Evolutionary conservation across 2,888 invertebrate genomes (phyloP), one percentile per base, ranked within the genome.

Genomic region (Atrina japonica): DNA sequence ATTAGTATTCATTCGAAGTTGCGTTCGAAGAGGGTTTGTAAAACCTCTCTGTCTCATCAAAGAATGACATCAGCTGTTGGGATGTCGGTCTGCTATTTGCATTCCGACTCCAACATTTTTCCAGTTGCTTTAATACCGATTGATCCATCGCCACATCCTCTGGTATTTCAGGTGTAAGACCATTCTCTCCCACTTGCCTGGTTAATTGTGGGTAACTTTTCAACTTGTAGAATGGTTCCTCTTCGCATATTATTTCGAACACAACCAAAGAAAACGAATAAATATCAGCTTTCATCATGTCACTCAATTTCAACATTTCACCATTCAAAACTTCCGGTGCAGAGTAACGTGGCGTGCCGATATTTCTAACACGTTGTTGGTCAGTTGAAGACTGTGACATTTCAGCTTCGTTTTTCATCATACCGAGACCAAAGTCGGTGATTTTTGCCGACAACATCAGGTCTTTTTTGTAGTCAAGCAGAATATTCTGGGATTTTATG

Each of bases 121-220:
- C 25, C 18, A 70, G 18, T 16, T 55, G 30, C 14, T 27, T 18
- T 30, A 35, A 21, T 7, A 70, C 40, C 5, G 45, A 11, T 25
- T 21, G n/a, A 25, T 70, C 55, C 2, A 98, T 95, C 94, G 41
- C 23, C 25, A 52, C 16, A 21, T 64, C 67, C 0, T 27, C 21
- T n/a, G 70, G 64, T n/a, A 72, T 47, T 9, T 66, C 64, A 14
- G 80, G 80, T 2, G 18, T 55, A 16, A 60, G 3, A 9, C 66
- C 70, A 1, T 59, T 58, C 27, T 70, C 53, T 5, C 76, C 80
- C 0, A 77, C 77, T 23, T 75, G 73, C 18, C 70, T 65, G 9
- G 47, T 64, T 27, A 80, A 50, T 52, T 80, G 77, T 11, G 40
- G 35, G 30, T 66, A 69, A n/a, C 25, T 69, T 35, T 35, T 35